These are phyloP conservation scores for Oophaga sylvatica DNA, from an alignment of 2,797 vertebrate species.

Conservation along the genomic window DNA sequence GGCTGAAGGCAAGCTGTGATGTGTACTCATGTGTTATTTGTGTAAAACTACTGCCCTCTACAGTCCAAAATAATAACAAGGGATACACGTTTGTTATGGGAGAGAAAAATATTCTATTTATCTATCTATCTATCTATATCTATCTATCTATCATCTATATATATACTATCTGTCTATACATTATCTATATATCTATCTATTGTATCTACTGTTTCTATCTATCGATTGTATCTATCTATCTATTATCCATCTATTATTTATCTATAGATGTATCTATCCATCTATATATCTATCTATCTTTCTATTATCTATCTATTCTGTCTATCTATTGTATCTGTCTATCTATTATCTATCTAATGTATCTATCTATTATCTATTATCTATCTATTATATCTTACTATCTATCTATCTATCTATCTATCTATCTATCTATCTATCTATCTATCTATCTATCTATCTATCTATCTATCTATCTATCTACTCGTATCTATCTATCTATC, in stretches of 20 bases:
- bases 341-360: not conserved
- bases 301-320: conserved; percentile 15
- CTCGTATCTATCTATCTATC: too few species aligned
- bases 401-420: too few species aligned
- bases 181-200: not conserved
- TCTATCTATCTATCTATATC: not conserved
- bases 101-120: not conserved
- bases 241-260: not conserved
- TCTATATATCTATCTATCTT: not conserved
- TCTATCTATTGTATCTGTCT: not conserved
- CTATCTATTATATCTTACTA: too few species aligned
- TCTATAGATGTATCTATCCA: not conserved
- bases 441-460: too few species aligned
- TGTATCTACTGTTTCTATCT: not conserved
- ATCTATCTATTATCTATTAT: too few species aligned
- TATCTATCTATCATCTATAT: conserved; percentile 1
- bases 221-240: not conserved
- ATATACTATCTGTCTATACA: not conserved
- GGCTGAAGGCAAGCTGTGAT: conserved; percentile 70
- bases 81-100: not conserved
- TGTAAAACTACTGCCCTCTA: conserved; percentile 82
- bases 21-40: conserved; percentile 69
- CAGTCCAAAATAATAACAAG: conserved; percentile 69
- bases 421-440: too few species aligned
- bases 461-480: too few species aligned